These are phyloP conservation scores for Eilema griseolum DNA, from an alignment of 2,888 invertebrate genomes.

Conservation along the genomic window DNA sequence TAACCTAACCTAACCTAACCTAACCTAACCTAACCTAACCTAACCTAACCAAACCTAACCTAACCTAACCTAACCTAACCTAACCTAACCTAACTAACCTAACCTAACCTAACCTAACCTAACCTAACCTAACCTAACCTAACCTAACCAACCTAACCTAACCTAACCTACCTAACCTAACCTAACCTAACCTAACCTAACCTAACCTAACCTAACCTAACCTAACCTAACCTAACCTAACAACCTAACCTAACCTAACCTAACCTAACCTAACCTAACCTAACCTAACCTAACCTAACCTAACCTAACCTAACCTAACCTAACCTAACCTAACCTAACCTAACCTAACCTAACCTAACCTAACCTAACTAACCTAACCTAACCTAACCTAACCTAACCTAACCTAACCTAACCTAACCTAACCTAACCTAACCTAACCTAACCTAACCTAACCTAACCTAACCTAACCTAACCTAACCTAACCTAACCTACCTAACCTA, in stretches of 20 bases:
- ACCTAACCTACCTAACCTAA: no score
- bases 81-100: no score
- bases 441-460: slow-evolving; percentile 43
- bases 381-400: slow-evolving; percentile 17
- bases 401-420: no score
- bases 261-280: no score
- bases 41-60: no score
- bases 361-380: slow-evolving; percentile 22
- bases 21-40: slow-evolving; percentile 34
- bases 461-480: slow-evolving; percentile 45
- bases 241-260: slow-evolving; percentile 12
- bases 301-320: slow-evolving; percentile 25
- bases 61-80: no score
- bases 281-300: slow-evolving; percentile 24
- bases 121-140: no score
- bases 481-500: no score
- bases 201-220: neutral
- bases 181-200: slow-evolving; percentile 7
- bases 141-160: slow-evolving; percentile 23
- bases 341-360: slow-evolving; percentile 26
- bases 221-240: no score
- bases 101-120: no score
- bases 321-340: slow-evolving; percentile 27
- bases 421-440: no score
- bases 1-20: slow-evolving; percentile 15